Evolutionary conservation across 2,888 invertebrate species (phyloP).

Genomic region (Nemurella pictetii): DNA sequence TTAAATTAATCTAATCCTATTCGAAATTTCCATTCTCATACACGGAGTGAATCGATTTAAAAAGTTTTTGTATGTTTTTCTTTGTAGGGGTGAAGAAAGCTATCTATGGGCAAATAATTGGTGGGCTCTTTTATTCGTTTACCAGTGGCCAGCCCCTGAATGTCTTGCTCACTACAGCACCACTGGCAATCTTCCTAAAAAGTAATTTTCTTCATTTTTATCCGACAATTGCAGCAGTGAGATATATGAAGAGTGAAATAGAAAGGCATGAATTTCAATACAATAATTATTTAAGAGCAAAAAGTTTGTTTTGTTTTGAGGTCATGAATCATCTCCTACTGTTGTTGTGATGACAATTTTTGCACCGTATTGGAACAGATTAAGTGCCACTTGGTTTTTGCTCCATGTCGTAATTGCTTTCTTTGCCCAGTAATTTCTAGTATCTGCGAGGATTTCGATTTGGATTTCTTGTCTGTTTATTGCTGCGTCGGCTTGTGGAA

Average conservation of each 20-base stretch:
- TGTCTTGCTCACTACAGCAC: conserved; percentile 62
- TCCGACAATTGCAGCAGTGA: no score
- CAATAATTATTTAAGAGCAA: no score
- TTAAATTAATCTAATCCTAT: neutral
- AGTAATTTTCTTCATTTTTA: no score
- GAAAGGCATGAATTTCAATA: no score
- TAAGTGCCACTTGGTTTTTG: no score
- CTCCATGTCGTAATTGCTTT: no score
- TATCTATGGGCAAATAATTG: conserved; percentile 59
- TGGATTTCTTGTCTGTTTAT: conserved; percentile 61
- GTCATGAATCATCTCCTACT: no score
- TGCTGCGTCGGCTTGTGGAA: conserved; percentile 62
- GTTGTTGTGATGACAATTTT: no score
- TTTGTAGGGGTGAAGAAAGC: conserved; percentile 57
- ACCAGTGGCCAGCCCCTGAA: conserved; percentile 60
- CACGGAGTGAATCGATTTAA: no score
- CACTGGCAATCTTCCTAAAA: conserved; percentile 62
- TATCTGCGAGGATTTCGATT: conserved; percentile 57
- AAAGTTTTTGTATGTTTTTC: neutral
- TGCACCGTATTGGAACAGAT: no score
- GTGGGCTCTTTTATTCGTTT: conserved; percentile 59
- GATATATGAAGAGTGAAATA: no score
- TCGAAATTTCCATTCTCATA: conserved; percentile 20
- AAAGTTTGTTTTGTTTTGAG: no score
- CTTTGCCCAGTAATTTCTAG: conserved; percentile 57